Conservation (phyloP, 2,113 vertebrate genomes). For the Phrynosoma platyrhinos region DNA sequence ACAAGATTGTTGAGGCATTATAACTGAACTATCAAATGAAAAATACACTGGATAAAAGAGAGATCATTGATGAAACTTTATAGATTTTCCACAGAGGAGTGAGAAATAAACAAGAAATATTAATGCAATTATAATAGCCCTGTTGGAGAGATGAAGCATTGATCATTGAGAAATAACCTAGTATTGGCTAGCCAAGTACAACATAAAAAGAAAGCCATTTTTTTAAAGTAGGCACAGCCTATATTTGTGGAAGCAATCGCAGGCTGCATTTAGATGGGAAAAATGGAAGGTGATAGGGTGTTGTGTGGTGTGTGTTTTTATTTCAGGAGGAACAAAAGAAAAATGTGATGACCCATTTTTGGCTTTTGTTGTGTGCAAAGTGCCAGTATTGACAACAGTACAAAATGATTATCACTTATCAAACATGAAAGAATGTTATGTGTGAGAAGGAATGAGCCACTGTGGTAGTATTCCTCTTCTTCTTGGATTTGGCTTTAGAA, state of each 20-base stretch:
- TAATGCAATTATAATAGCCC: conserved; percentile 66
- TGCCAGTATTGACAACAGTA: conserved; percentile 71
- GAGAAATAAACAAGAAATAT: conserved; percentile 68
- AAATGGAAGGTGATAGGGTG: conserved; percentile 59
- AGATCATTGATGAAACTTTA: conserved; percentile 56
- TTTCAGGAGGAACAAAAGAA: conserved; percentile 72
- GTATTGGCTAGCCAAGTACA: conserved; percentile 57
- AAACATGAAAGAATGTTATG: conserved; percentile 66
- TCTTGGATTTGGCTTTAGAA: conserved; percentile 41
- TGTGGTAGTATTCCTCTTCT: conserved; percentile 31
- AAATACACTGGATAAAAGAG: conserved; percentile 46
- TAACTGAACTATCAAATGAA: conserved; percentile 36
- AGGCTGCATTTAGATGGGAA: conserved; percentile 55
- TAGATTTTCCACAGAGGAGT: conserved; percentile 46
- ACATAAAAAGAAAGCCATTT: conserved; percentile 65
- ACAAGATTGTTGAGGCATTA: conserved; percentile 35
- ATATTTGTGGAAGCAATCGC: conserved; percentile 52
- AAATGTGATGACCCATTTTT: conserved; percentile 78
- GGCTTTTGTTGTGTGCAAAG: conserved; percentile 73
- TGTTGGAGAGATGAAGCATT: conserved; percentile 69
- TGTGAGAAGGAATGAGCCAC: conserved; percentile 49
- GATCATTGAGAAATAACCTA: conserved; percentile 64
- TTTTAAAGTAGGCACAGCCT: conserved; percentile 54
- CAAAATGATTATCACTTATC: conserved; percentile 69
- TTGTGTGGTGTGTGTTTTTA: conserved; percentile 15